A percentile compares a stretch with the other conserved stretches of the same genome.
Conservation (phyloP, 1,140 invertebrate genomes). For the Pomacea maculata region DNA sequence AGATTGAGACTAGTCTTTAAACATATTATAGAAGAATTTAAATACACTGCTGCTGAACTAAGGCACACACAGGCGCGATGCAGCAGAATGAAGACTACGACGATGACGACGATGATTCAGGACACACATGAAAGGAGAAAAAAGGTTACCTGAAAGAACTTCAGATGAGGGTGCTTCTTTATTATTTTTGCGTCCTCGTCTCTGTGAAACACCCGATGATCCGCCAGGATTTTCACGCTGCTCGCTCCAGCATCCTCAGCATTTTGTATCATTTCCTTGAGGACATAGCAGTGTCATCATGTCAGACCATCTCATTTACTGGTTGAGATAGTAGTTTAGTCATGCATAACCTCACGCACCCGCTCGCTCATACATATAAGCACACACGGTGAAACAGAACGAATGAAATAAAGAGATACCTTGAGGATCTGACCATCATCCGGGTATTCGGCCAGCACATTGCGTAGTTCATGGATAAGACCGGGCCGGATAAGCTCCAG, state of each 20-base stretch:
- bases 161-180: background rate
- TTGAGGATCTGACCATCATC: slow-evolving; percentile 15
- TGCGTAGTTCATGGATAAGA: slow-evolving; percentile 2
- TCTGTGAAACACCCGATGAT: slow-evolving; percentile 13
- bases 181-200: background rate
- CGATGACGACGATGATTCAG: no score
- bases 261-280: slow-evolving; percentile 53
- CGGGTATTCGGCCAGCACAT: slow-evolving; percentile 5
- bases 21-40: no score
- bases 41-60: no score
- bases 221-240: slow-evolving; percentile 31
- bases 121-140: background rate
- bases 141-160: background rate
- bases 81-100: no score
- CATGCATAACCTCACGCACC: background rate
- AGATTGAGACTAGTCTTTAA: no score
- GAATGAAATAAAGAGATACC: slow-evolving; percentile 70
- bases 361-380: background rate
- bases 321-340: background rate
- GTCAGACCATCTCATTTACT: background rate
- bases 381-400: background rate
- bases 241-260: slow-evolving; percentile 42
- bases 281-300: background rate
- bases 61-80: no score
- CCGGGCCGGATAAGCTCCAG: background rate